These are phyloP conservation scores for Drosophila formosana DNA, from an alignment of 2,888 invertebrate species.

Conservation along the genomic window DNA sequence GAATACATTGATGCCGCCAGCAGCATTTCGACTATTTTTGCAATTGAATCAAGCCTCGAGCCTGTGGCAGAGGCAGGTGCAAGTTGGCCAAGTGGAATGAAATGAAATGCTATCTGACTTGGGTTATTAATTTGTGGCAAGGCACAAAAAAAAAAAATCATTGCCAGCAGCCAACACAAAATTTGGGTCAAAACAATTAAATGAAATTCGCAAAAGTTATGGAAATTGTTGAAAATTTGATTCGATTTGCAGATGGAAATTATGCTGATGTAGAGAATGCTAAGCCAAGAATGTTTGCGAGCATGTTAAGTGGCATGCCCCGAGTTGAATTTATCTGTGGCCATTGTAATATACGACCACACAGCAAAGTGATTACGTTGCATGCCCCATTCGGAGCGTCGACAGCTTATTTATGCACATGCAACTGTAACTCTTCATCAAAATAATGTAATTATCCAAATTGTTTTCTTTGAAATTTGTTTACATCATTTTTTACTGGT, in stretches of 20 bases:
- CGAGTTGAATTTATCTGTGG: constrained; percentile 4
- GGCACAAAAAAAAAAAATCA: constrained; percentile 17
- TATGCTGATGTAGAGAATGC: not conserved
- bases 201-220: not conserved
- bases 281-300: not conserved
- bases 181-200: constrained; percentile 20
- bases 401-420: constrained; percentile 63
- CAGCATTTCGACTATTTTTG: constrained; percentile 58
- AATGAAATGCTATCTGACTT: constrained; percentile 59
- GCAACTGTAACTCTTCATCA: constrained; percentile 77
- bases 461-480: constrained; percentile 80
- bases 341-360: constrained; percentile 55
- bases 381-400: constrained; percentile 15
- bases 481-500: constrained; percentile 69
- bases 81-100: constrained; percentile 59
- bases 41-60: constrained; percentile 57
- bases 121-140: constrained; percentile 41
- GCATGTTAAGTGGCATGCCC: not conserved
- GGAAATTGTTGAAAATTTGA: not conserved
- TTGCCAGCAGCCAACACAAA: constrained; percentile 11
- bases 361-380: constrained; percentile 42
- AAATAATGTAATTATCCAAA: constrained; percentile 81
- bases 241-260: not conserved
- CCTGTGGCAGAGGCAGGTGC: constrained; percentile 56
- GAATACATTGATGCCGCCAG: constrained; percentile 61